A percentile compares a stretch with the other conserved stretches of the same genome.
Conservation (phyloP, 2,797 vertebrate genomes). For the Petrocephalus sullivani region DNA sequence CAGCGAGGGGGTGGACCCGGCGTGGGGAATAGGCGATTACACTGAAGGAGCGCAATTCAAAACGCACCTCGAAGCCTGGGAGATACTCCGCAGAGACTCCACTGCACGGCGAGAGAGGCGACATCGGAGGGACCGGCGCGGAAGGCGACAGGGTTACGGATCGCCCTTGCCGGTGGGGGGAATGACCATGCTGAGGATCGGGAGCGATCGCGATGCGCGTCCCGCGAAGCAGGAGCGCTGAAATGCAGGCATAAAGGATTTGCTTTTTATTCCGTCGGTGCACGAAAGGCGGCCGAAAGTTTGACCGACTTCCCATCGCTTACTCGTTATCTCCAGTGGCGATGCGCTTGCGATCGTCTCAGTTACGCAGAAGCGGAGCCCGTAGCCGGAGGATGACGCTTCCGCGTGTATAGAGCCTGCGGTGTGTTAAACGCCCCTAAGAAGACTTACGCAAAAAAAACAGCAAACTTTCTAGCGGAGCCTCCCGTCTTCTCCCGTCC, state of each 20-base stretch:
- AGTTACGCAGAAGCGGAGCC: conserved; percentile 24
- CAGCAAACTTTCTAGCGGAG: background rate
- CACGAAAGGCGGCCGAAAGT: background rate
- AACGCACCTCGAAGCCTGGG: conserved; percentile 53
- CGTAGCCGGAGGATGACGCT: conserved; percentile 27
- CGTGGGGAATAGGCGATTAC: conserved; percentile 62
- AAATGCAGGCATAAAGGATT: conserved; percentile 18
- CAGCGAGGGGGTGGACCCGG: conserved; percentile 41
- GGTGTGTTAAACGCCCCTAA: background rate
- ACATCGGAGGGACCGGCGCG: conserved; percentile 38
- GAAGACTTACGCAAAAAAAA: background rate
- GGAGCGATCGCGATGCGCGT: conserved; percentile 32
- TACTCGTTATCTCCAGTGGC: conserved; percentile 11
- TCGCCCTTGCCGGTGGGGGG: background rate
- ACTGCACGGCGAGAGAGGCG: conserved; percentile 32
- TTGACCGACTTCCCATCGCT: background rate
- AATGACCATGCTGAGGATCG: conserved; percentile 23
- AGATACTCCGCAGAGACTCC: conserved; percentile 29
- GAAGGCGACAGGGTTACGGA: conserved; percentile 23
- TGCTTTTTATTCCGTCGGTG: background rate
- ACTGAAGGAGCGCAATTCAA: conserved; percentile 83
- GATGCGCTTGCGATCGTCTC: conserved; percentile 38
- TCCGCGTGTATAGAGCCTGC: conserved; percentile 4
- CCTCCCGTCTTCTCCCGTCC: background rate
- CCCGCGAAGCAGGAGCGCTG: conserved; percentile 9